Evolutionary conservation across 2,797 vertebrate species (phyloP).

Genomic region (Lerista edwardsae): DNA sequence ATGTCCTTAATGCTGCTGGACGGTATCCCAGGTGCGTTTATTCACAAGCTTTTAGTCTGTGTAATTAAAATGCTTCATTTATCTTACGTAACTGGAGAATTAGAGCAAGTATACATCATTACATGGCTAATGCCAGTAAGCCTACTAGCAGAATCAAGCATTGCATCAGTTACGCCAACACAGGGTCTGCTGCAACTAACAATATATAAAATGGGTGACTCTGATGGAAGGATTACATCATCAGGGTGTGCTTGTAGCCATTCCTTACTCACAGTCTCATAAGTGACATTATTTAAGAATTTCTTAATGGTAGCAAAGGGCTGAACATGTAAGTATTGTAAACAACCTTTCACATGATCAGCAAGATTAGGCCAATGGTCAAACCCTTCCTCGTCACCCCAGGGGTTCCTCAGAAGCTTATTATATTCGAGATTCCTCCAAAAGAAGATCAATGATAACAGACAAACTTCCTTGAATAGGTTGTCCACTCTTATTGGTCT

Average conservation of each 20-base stretch:
- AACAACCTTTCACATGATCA: neutral
- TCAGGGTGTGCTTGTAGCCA: constrained; percentile 6
- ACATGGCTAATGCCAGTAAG: constrained; percentile 25
- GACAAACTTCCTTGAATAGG: neutral
- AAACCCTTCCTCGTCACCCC: neutral
- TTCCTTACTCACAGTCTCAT: constrained; percentile 28
- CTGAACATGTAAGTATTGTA: neutral
- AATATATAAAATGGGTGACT: constrained; percentile 18
- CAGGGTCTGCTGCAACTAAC: constrained; percentile 31
- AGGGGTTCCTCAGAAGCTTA: too few species aligned
- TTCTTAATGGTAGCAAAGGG: neutral
- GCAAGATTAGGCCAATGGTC: neutral
- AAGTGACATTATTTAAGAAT: constrained; percentile 43
- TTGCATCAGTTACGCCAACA: constrained; percentile 35
- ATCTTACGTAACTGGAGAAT: constrained; percentile 42
- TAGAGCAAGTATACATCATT: constrained; percentile 48
- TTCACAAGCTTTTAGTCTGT: constrained; percentile 31
- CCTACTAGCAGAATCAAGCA: constrained; percentile 28
- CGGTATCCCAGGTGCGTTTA: constrained; percentile 17
- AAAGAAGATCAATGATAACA: too few species aligned
- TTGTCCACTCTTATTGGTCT: neutral
- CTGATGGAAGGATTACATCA: constrained; percentile 40
- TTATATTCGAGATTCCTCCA: neutral
- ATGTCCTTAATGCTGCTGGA: neutral
- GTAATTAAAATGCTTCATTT: constrained; percentile 43